phyloP scores from a whole-genome alignment of 2,888 invertebrate species.

The Cataglyphis cursor region DNA sequence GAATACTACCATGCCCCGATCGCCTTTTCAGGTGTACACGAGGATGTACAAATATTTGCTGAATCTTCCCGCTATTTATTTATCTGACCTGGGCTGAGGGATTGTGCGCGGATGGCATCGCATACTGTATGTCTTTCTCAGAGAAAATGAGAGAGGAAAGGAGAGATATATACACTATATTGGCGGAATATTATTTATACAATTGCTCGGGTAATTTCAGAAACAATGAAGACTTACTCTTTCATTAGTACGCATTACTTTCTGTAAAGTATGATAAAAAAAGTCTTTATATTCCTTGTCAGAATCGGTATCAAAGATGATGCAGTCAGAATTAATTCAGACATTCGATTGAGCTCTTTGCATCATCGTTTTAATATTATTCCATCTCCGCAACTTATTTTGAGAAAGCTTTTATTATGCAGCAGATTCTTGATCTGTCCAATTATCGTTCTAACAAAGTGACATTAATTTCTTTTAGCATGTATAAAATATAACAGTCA shows the following conservation, averaged over 20 bases:
- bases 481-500: slow-evolving; percentile 4
- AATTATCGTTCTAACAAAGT: slow-evolving; percentile 31
- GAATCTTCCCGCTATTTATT: slow-evolving; percentile 79
- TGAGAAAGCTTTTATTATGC: slow-evolving; percentile 19
- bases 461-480: slow-evolving; percentile 20
- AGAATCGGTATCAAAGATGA: neutral
- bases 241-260: slow-evolving; percentile 20
- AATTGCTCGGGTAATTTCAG: slow-evolving; percentile 64
- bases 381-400: slow-evolving; percentile 17
- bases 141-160: slow-evolving; percentile 12
- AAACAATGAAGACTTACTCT: slow-evolving; percentile 57
- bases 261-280: neutral
- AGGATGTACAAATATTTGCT: slow-evolving; percentile 76
- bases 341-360: slow-evolving; percentile 14
- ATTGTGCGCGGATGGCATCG: slow-evolving; percentile 54
- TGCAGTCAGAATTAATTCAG: slow-evolving; percentile 20
- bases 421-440: slow-evolving; percentile 14
- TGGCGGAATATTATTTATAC: slow-evolving; percentile 68
- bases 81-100: slow-evolving; percentile 73
- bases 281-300: neutral
- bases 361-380: slow-evolving; percentile 16
- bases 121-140: slow-evolving; percentile 1
- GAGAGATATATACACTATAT: neutral
- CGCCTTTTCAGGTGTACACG: slow-evolving; percentile 68
- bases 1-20: slow-evolving; percentile 31